Evolutionary conservation across 2,797 vertebrate species (phyloP).

Genomic region (Poecilia wingei): DNA sequence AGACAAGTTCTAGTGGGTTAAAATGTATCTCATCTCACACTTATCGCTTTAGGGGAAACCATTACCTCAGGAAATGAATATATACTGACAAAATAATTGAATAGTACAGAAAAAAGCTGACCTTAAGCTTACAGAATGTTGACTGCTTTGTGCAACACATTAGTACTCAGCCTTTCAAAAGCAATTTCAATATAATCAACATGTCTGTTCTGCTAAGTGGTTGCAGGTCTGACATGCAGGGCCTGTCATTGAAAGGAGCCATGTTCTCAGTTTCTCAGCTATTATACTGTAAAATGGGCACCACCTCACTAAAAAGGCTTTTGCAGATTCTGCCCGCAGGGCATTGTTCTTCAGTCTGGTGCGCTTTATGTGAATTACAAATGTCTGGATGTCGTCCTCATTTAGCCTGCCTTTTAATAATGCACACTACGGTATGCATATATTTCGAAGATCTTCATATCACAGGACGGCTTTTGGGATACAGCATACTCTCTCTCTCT

Average conservation of each 20-base stretch:
- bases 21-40: background rate
- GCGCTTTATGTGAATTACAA: slow-evolving; percentile 48
- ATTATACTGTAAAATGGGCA: slow-evolving; percentile 65
- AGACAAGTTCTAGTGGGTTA: background rate
- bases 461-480: slow-evolving; percentile 18
- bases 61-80: background rate
- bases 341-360: slow-evolving; percentile 54
- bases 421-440: slow-evolving; percentile 53
- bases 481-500: background rate
- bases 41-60: background rate
- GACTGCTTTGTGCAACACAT: background rate
- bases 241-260: slow-evolving; percentile 3
- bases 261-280: slow-evolving; percentile 26
- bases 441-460: slow-evolving; percentile 41
- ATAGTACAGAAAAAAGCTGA: background rate
- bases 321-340: slow-evolving; percentile 50
- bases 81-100: background rate
- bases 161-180: slow-evolving; percentile 9
- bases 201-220: slow-evolving; percentile 56
- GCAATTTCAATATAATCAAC: slow-evolving; percentile 49
- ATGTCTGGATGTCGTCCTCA: slow-evolving; percentile 62
- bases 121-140: background rate
- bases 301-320: slow-evolving; percentile 54
- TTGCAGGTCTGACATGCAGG: slow-evolving; percentile 40
- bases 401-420: slow-evolving; percentile 60